Conservation (phyloP, 30 jellyfish, hydroid and myxozoan genomes). For the Turritopsis dohrnii region DNA sequence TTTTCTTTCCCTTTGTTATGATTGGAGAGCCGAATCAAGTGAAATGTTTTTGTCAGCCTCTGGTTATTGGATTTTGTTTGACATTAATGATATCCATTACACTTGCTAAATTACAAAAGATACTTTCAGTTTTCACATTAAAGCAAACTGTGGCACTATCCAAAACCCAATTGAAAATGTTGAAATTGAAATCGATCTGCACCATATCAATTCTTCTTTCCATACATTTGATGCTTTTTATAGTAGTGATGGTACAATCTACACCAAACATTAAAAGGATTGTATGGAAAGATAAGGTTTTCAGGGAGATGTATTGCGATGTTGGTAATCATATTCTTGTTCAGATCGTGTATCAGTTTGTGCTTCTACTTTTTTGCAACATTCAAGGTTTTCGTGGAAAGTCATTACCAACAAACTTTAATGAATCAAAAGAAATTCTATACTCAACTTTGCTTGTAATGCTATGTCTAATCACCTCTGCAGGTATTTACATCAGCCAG, state of each 20-base stretch:
- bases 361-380: not conserved
- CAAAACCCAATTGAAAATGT: not conserved
- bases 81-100: not conserved
- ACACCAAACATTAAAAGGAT: not conserved
- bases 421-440: not conserved
- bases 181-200: not conserved
- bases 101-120: not conserved
- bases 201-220: not conserved
- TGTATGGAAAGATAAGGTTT: not conserved
- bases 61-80: not conserved
- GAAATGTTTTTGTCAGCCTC: not conserved
- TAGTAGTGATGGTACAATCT: not conserved
- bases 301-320: not conserved
- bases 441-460: not conserved
- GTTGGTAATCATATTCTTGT: not conserved
- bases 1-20: not conserved
- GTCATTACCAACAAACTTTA: not conserved
- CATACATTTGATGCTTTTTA: not conserved
- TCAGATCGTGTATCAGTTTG: not conserved
- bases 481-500: not conserved
- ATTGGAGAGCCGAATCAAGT: not conserved
- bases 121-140: not conserved
- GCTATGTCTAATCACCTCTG: not conserved
- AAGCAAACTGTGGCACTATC: not conserved
- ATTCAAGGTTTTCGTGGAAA: not conserved